Base-by-base conservation (phyloP, 2,888 invertebrate genomes). In the Amphipoea lucens region DNA sequence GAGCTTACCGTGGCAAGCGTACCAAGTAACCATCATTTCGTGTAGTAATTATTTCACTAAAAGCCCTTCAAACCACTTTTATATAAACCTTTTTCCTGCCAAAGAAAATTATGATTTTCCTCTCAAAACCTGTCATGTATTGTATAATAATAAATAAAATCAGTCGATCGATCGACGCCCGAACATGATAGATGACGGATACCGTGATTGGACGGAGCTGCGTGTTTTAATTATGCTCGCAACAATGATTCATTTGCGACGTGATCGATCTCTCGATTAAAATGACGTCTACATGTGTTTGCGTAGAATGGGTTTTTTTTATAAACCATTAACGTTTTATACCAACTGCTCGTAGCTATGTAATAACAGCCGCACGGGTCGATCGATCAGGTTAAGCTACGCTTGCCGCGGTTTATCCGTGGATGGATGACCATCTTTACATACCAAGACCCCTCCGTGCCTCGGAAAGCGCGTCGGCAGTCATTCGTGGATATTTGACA, bases 141-240 rank as follows among this genome's bases (percentile, higher is more conserved):
- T 11, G 12, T 40, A 48, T 57, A 42, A 51, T 72, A 78, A 71
- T 63, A 72, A 65, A 72, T 60, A 62, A 60, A 72, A 82, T 74
- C 54, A 62, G 73, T 67, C 71, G 57, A 76, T 69, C 54, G 60
- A 74, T 68, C 74, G 42, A 45, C 12, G 48, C 48, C 57, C 72
- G n/a, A 79, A 79, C 70, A 74, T 82, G 73, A 82, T 79, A 82
- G 82, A 85, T 85, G 79, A 76, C 42, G 67, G 51, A 60, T 23
- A 70, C 81, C 48, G 63, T 83, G 73, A 83, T 72, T 66, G 75
- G 82, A 74, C 69, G 57, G n/a, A 75, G 42, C 73, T 62, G 54
- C 73, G 76, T 83, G 66, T 79, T 84, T 84, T 87, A 86, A 86
- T 86, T 87, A 84, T 79, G 70, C 54, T 82, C 57, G 48, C 69